phyloP scores from a whole-genome alignment of 1,140 invertebrate genomes.

The Pseudomyrmex sp. region DNA sequence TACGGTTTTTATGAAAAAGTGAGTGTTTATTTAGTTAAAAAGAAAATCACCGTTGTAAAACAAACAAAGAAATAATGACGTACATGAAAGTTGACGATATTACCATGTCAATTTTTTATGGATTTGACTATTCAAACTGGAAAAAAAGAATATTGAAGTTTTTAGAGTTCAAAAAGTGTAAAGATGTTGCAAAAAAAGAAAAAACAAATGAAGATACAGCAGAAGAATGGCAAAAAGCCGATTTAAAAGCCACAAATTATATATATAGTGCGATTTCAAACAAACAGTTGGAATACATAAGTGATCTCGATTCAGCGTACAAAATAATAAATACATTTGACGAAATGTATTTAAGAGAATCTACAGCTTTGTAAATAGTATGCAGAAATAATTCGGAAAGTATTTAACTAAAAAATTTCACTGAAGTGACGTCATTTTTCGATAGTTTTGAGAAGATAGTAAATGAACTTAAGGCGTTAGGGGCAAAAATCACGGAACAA shows the following conservation, averaged over 20 bases:
- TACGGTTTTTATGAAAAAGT: no score
- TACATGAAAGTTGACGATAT: no score
- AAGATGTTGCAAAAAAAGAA: neutral
- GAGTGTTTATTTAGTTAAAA: no score
- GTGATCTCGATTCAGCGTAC: neutral
- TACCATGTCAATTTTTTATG: constrained; percentile 33
- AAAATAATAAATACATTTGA: constrained; percentile 62
- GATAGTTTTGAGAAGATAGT: constrained; percentile 77
- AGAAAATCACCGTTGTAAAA: no score
- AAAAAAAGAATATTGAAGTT: constrained; percentile 39
- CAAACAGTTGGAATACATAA: constrained; percentile 60
- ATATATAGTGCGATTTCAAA: constrained; percentile 61
- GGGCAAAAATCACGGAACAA: constrained; percentile 73
- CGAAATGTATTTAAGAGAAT: constrained; percentile 54
- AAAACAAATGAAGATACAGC: neutral
- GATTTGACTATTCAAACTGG: constrained; percentile 27
- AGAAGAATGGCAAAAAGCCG: constrained; percentile 26
- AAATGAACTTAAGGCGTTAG: constrained; percentile 77
- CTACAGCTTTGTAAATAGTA: constrained; percentile 65
- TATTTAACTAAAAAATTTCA: constrained; percentile 67
- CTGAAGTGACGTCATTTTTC: constrained; percentile 75
- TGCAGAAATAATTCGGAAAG: constrained; percentile 61
- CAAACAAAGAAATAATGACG: no score
- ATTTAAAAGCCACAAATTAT: constrained; percentile 62
- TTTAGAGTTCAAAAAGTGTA: constrained; percentile 28